Percentiles rank a stretch among this genome's conserved stretches.
Evolutionary conservation across 1,140 invertebrate species (phyloP).

Genomic region (Drosophila ambigua): DNA sequence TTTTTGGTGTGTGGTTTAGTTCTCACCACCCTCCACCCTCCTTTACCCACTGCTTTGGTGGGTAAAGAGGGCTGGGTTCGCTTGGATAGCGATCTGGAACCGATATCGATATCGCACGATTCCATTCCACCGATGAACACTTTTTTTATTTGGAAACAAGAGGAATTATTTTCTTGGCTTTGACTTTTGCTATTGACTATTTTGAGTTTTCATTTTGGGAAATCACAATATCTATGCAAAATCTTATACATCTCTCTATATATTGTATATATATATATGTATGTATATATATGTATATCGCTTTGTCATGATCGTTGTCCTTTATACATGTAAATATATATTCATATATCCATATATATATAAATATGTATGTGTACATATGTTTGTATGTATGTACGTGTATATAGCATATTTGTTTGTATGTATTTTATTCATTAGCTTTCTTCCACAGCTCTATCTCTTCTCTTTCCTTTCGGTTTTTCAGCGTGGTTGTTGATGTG

Average conservation of each 20-base stretch:
- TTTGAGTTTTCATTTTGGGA: slow-evolving; percentile 47
- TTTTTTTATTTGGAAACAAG: slow-evolving; percentile 40
- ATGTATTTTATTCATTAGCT: slow-evolving; percentile 38
- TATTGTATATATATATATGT: slow-evolving; percentile 38
- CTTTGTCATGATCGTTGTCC: slow-evolving; percentile 66
- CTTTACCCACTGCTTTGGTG: too few species aligned
- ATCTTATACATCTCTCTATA: slow-evolving; percentile 67
- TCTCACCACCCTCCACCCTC: background rate
- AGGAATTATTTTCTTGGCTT: slow-evolving; percentile 33
- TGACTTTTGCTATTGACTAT: slow-evolving; percentile 54
- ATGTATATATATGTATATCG: slow-evolving; percentile 57
- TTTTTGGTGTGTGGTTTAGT: slow-evolving; percentile 33
- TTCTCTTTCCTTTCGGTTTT: too few species aligned
- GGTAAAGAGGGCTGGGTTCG: background rate
- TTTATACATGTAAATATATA: slow-evolving; percentile 72
- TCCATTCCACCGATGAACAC: slow-evolving; percentile 39
- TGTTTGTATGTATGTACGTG: slow-evolving; percentile 14
- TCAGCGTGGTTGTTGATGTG: background rate
- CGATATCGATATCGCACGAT: slow-evolving; percentile 25
- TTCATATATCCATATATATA: slow-evolving; percentile 44
- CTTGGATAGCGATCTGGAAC: slow-evolving; percentile 3
- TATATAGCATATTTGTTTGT: slow-evolving; percentile 47
- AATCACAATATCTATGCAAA: slow-evolving; percentile 78
- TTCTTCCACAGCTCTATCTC: too few species aligned
- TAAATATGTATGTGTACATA: slow-evolving; percentile 1